Percentiles rank a stretch among this genome's conserved stretches.
These are phyloP conservation scores for Pipistrellus kuhlii DNA, from an alignment of 2,797 vertebrate genomes.

Conservation along the genomic window DNA sequence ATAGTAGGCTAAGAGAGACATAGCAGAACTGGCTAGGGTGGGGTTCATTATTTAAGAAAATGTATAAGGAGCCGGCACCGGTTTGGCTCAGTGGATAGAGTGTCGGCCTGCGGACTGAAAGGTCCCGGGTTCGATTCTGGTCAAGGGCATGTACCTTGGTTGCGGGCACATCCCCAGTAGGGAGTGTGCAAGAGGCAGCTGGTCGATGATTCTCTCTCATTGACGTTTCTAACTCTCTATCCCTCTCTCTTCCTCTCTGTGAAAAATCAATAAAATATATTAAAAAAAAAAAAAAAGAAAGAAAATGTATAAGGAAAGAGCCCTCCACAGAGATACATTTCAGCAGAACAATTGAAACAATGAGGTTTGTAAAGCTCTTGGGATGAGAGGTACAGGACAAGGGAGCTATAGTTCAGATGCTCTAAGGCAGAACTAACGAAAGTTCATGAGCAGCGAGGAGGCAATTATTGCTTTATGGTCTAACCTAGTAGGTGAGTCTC, in stretches of 20 bases:
- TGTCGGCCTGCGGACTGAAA: no score
- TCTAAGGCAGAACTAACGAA: neutral
- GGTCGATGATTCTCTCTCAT: no score
- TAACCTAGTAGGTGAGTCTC: neutral
- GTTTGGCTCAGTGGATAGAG: no score
- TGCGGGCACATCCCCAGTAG: no score
- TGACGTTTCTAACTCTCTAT: no score
- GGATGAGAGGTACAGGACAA: neutral
- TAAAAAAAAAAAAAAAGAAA: neutral
- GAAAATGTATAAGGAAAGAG: neutral
- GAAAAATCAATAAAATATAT: no score
- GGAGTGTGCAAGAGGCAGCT: no score
- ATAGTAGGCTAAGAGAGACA: neutral
- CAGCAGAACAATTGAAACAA: neutral
- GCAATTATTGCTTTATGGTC: neutral
- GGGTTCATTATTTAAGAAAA: neutral
- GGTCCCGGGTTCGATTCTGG: no score
- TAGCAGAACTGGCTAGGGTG: no score
- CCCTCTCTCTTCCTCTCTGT: no score
- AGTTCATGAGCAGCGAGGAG: fast-evolving
- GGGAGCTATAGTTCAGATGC: fast-evolving
- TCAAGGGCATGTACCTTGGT: no score
- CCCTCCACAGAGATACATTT: neutral
- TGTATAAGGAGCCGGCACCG: no score
- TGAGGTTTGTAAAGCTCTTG: fast-evolving